Base-by-base conservation (phyloP, 2,113 vertebrate species). In the Hypocryptadius cinnamomeus region DNA sequence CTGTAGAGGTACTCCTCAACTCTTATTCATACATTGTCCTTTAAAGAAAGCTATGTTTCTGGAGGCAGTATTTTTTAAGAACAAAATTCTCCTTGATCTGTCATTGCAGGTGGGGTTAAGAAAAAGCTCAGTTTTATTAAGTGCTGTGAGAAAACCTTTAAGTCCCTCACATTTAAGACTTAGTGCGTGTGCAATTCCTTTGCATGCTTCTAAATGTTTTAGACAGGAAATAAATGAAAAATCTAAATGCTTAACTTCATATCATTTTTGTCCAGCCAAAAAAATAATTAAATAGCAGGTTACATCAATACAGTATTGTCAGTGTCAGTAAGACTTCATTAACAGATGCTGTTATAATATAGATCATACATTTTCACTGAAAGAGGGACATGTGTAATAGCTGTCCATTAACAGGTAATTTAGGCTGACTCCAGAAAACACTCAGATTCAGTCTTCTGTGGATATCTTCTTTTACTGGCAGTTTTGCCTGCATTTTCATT, bases 91-190 rank as follows among this genome's bases (percentile, higher is more conserved):
- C 79, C 79, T 93, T 87, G 56, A 90, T 82, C 66, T 92, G 51
- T 79, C 72, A 78, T 79, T 95, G 87, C 20, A 94, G 30, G 33
- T 64, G 72, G 51, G 25, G 13, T 66, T 94, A 61, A 88, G 64
- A 33, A 51, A 95, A 93, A 92, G 54, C 65, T 91, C 40, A 65
- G 56, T 44, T 95, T 95, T 69, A 54, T 70, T 79, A 82, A 89
- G 73, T 31, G 24, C 48, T 79, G 21, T 78, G 56, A 93, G 50
- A 81, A 87, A 94, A 40, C 16, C 30, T 91, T 84, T 66, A 42
- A 56, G 59, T 85, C 25, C 48, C 88, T 82, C 25, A 14, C 56
- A 35, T 59, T 59, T 35, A 35, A 35, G n/a, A 59, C 56, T 24
- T 35, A 8, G n/a, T 82, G 20, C 20, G 56, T 59, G 6, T 90